These are phyloP conservation scores for Temnothorax nylanderi DNA, from an alignment of 1,140 invertebrate species.

Conservation along the genomic window DNA sequence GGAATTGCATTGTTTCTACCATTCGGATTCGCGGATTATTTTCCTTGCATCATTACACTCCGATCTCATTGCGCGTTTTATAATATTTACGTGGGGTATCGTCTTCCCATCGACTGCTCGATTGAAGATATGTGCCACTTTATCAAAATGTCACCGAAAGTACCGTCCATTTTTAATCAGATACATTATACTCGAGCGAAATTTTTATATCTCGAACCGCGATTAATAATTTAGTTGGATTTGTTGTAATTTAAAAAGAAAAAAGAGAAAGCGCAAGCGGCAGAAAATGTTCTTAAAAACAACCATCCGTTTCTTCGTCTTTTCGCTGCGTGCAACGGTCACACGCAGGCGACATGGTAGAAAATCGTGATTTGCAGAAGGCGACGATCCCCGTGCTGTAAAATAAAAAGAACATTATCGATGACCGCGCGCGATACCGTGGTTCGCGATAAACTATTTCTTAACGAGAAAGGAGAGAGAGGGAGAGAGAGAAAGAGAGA, in stretches of 20 bases:
- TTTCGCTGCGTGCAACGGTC: not conserved
- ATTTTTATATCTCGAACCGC: not conserved
- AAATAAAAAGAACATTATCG: slow-evolving; percentile 43
- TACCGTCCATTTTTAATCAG: not conserved
- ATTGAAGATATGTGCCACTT: not conserved
- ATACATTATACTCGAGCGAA: not conserved
- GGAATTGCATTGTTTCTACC: slow-evolving; percentile 40
- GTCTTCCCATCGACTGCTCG: not conserved
- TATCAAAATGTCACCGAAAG: not conserved
- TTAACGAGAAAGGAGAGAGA: not conserved
- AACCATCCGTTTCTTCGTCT: not conserved
- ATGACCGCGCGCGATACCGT: slow-evolving; percentile 1
- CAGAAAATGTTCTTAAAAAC: not conserved
- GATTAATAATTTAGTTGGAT: not conserved
- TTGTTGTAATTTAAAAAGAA: not conserved
- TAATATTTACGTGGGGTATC: slow-evolving; percentile 8
- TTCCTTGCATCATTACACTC: slow-evolving; percentile 32
- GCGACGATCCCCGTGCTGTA: not conserved
- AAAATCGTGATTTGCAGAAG: slow-evolving; percentile 28
- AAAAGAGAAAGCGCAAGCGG: not conserved
- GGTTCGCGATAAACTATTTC: slow-evolving; percentile 34
- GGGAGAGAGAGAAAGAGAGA: not conserved
- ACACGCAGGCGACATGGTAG: slow-evolving; percentile 30
- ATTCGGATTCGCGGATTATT: slow-evolving; percentile 27
- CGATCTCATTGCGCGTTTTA: slow-evolving; percentile 32